Percentiles rank a stretch among this genome's conserved stretches.
Conservation (phyloP, 2,888 invertebrate genomes). For the Nomada fucata region DNA sequence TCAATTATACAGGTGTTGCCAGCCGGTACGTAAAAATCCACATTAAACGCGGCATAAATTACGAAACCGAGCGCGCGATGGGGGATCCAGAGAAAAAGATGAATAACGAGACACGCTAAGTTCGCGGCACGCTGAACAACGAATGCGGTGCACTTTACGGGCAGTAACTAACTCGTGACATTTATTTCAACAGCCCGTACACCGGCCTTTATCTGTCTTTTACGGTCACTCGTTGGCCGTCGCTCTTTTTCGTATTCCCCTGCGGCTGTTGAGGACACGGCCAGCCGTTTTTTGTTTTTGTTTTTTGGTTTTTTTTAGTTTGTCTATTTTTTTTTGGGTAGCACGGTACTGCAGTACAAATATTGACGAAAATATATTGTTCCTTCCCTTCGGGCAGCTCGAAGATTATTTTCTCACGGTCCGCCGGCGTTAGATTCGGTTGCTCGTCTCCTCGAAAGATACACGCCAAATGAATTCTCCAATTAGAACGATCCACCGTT, state of each 20-base stretch:
- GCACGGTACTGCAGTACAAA: constrained; percentile 49
- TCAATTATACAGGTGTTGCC: constrained; percentile 66
- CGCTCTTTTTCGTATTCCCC: constrained; percentile 27
- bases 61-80: constrained; percentile 38
- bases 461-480: not conserved
- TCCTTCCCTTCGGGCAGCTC: constrained; percentile 3
- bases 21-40: constrained; percentile 54
- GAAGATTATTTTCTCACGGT: constrained; percentile 49
- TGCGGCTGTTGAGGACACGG: not conserved
- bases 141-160: constrained; percentile 60
- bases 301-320: too few relatives aligned
- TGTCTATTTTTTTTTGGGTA: not conserved
- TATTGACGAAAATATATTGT: constrained; percentile 56
- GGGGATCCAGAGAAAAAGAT: constrained; percentile 58
- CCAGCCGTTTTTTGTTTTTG: not conserved
- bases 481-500: not conserved
- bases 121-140: constrained; percentile 63
- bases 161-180: constrained; percentile 73
- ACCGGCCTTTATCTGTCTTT: constrained; percentile 67
- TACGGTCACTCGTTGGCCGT: constrained; percentile 59
- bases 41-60: constrained; percentile 67
- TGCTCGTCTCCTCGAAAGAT: not conserved
- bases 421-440: constrained; percentile 16
- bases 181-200: constrained; percentile 66
- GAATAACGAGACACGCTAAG: constrained; percentile 65